Conservation (phyloP, 1,140 invertebrate genomes). For the Antheraea pernyi region DNA sequence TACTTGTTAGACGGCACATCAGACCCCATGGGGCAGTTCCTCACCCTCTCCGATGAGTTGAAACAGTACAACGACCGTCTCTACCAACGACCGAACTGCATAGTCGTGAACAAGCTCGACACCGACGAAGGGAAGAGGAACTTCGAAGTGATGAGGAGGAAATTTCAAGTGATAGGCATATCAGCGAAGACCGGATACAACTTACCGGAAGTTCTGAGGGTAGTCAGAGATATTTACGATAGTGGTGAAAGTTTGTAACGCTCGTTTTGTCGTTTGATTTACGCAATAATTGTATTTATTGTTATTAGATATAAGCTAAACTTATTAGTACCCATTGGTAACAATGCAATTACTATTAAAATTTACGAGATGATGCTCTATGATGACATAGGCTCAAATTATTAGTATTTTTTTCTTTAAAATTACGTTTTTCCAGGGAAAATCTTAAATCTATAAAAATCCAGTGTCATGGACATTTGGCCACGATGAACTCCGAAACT, state of each 20-base stretch:
- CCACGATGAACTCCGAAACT: too few relatives aligned
- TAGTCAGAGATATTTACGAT: conserved; percentile 88
- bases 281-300: too few relatives aligned
- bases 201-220: conserved; percentile 82
- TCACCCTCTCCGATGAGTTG: conserved; percentile 86
- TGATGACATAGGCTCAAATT: too few relatives aligned
- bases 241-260: neutral
- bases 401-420: too few relatives aligned
- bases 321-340: too few relatives aligned
- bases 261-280: too few relatives aligned
- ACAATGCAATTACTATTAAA: too few relatives aligned
- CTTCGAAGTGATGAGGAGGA: conserved; percentile 59
- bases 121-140: conserved; percentile 78
- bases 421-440: too few relatives aligned
- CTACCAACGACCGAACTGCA: conserved; percentile 83
- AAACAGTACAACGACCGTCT: conserved; percentile 86
- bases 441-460: too few relatives aligned
- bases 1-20: conserved; percentile 92
- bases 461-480: too few relatives aligned
- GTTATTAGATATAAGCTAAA: too few relatives aligned
- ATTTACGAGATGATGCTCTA: too few relatives aligned
- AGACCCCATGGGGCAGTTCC: conserved; percentile 86
- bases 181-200: conserved; percentile 92
- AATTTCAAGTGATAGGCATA: conserved; percentile 85
- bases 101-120: conserved; percentile 97